Evolutionary conservation across 2,797 vertebrate genomes (phyloP), one percentile per base, ranked within the genome.

Genomic region (Crocodylus rhombifer): DNA sequence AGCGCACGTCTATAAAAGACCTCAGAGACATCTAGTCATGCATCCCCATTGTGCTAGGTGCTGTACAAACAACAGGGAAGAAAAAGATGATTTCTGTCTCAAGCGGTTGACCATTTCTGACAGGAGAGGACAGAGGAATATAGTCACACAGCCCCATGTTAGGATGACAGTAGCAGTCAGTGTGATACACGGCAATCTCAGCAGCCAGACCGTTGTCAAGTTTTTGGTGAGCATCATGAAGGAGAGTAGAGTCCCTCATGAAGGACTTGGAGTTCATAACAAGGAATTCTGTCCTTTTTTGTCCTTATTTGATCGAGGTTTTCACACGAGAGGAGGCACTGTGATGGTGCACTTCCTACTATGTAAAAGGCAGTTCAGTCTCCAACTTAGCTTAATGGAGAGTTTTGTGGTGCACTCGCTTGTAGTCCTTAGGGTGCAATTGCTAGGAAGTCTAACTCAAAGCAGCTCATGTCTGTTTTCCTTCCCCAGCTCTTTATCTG

Each of bases 201-300:
- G 3, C 21, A 89, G 3, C 2, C 82, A 23, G 51, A 9, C 21
- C 0, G 0, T 61, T 2, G 0, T 4, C 23, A 56, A 3, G 1
- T 0, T 5, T 78, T 88, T 76, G 77, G 12, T 17, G 78, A 3
- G 5, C 42, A 3, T 33, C 75, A 4, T 77, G 56, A 56, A 26
- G 87, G 78, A 69, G 77, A 10, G 42, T 11, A 51, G 2, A 7
- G 64, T 84, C 1, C 77, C 89, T 64, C 61, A 11, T 2, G 26
- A 56, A 74, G 9, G 36, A 78, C 86, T 91, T 88, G 26, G 33
- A 89, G 4, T 67, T 82, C 4, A 26, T 80, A 23, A 69, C 13
- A 78, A 3, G 80, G 28, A 82, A 10, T 6, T 71, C 77, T 62
- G 69, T 81, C 0, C 0, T 55, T 77, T 80, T 71, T 86, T 83